Evolutionary conservation across 1,140 invertebrate species (phyloP), one percentile per base, ranked within the genome.

Genomic region (Leptoteleia sp.): DNA sequence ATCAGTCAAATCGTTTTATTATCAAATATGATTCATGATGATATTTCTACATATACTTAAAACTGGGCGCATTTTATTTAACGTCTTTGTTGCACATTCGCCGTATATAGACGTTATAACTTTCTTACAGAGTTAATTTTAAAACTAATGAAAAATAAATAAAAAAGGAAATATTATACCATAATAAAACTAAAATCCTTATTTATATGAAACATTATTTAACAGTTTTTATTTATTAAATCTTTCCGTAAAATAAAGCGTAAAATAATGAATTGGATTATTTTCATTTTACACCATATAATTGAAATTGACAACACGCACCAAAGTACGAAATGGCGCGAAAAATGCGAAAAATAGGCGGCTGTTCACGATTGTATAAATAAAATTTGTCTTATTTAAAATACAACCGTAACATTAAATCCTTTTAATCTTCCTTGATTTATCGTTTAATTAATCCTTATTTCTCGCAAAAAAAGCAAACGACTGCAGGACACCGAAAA

Each of bases 401-500:
- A 5, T 47, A 42, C 37, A 42, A 0, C 15, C 35, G 13, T 47
- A 50, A 40, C 43, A 33, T 22, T 42, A 70, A 42, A 42, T 50
- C 35, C 38, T 38, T 29, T 27, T 57, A 70, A 48, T 48, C 43
- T 50, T 38, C 15, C 16, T 19, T 40, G 33, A 70, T 70, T 59
- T 70, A 59, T 48, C 31, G 17, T 70, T 57, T 47, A 70, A 50
- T 57, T 70, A 70, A 70, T 70, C 52, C 40, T 40, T 40, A 57
- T 57, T 59, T 40, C 52, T 31, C 12, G 19, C 11, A 19, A 57
- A 68, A 68, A 42, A 50, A 47, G 9, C 29, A 35, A 70, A 70
- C 25, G 65, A 68, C 50, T 50, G 1, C 5, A 2, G 25, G 37
- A 33, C 8, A 31, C 1, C 31, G 22, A 57, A 57, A 67, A 38